Percentiles rank a stretch among this genome's conserved stretches.
Evolutionary conservation across 2,888 invertebrate genomes (phyloP).

Genomic region (Andrena marginata): DNA sequence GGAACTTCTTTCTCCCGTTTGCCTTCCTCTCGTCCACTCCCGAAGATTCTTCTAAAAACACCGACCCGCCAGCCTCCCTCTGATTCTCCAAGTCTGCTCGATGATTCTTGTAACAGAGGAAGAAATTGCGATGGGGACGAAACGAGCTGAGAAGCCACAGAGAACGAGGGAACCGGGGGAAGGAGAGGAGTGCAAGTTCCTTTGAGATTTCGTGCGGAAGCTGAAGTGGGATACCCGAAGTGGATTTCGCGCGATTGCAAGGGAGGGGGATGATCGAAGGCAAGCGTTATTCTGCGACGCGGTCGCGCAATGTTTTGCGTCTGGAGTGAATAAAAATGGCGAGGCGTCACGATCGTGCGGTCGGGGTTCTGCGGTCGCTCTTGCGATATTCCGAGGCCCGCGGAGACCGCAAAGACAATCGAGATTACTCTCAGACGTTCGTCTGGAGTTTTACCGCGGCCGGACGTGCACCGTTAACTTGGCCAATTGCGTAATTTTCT

Average conservation of each 20-base stretch:
- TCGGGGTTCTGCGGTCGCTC: slow-evolving; percentile 65
- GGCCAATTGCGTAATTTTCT: slow-evolving; percentile 16
- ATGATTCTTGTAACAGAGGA: neutral
- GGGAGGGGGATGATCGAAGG: slow-evolving; percentile 1
- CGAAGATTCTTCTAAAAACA: neutral
- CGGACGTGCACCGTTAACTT: slow-evolving; percentile 53
- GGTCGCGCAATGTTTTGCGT: slow-evolving; percentile 41
- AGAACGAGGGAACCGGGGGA: too few species aligned
- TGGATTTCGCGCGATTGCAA: neutral
- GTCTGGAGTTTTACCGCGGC: slow-evolving; percentile 58
- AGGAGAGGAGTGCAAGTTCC: too few species aligned
- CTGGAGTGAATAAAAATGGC: slow-evolving; percentile 57
- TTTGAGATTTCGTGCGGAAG: too few species aligned
- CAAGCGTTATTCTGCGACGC: neutral
- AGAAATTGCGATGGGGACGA: neutral
- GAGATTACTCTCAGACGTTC: slow-evolving; percentile 59
- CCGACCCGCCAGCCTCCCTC: accelerated
- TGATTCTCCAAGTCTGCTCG: neutral
- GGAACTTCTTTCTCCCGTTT: neutral
- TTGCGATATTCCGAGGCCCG: slow-evolving; percentile 61
- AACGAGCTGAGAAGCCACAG: too few species aligned
- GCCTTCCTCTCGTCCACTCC: neutral
- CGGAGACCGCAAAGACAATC: slow-evolving; percentile 72
- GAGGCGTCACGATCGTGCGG: slow-evolving; percentile 64
- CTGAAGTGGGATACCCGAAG: neutral